These are phyloP conservation scores for Eudyptes chrysolophus DNA, from an alignment of 2,113 vertebrate genomes.

Conservation along the genomic window DNA sequence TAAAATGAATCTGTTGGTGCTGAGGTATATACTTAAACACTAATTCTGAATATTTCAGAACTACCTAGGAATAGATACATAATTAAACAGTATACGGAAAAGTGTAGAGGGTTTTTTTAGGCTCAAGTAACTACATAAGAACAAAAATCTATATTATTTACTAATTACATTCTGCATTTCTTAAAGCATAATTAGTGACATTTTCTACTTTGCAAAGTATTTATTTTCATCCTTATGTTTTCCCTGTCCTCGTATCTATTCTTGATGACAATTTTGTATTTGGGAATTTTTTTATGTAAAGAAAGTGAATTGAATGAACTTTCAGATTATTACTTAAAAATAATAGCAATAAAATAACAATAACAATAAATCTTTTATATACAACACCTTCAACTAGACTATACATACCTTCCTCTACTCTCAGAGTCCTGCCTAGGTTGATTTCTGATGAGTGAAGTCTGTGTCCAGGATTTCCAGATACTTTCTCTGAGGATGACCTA, in stretches of 20 bases:
- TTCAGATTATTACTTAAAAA: background rate
- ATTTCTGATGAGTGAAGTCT: background rate
- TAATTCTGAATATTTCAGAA: background rate
- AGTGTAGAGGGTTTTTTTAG: background rate
- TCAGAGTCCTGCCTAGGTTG: background rate
- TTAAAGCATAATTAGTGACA: background rate
- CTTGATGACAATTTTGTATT: background rate
- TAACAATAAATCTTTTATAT: background rate
- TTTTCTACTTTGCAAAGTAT: background rate
- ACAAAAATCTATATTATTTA: background rate
- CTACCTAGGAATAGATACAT: background rate
- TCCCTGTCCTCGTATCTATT: background rate
- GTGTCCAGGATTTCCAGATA: background rate
- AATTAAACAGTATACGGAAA: background rate
- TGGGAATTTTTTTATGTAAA: background rate
- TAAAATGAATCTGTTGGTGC: background rate
- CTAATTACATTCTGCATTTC: background rate
- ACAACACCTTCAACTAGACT: background rate
- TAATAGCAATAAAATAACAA: background rate
- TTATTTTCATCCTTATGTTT: background rate
- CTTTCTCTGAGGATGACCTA: background rate
- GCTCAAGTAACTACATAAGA: background rate
- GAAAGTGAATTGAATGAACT: background rate
- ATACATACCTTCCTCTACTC: background rate
- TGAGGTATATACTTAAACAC: background rate